Evolutionary conservation across 2,113 vertebrate genomes (phyloP), one percentile per base, ranked within the genome.

Genomic region (Embiotoca jacksoni): DNA sequence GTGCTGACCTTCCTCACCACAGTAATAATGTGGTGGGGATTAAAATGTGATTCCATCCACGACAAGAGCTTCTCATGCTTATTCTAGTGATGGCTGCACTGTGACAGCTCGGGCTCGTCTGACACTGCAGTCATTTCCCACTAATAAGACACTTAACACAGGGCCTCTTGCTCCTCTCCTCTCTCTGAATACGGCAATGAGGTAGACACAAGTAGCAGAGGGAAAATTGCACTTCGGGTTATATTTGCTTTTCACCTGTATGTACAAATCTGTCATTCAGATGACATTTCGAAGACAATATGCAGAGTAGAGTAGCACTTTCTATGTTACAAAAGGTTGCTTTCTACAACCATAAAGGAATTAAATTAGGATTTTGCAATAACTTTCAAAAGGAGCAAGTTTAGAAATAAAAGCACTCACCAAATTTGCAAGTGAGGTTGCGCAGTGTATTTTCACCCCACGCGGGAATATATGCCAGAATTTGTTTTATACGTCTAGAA

Each of bases 131-230:
- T 92, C 93, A 92, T 93, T 92, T 94, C 83, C 84, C 86, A 85
- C 85, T 95, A 95, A 95, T 95, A 94, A 94, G 92, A 95, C 93
- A 93, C 93, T 94, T 94, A 95, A 93, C 92, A 92, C 89, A 31
- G 80, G 80, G 77, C 69, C 91, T 88, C 90, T 85, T 55, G 83
- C 87, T 84, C 77, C 79, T 85, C 83, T 85, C 52, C 76, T 87
- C 85, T 80, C 83, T 83, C 77, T 74, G 81, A 85, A 88, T 83
- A 69, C 59, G 70, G 66, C 83, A 75, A 83, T 80, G 87, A 88
- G 87, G 71, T 60, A 88, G 82, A 91, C 83, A 91, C 74, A 87
- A 91, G 91, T 84, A 83, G 89, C 80, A 59, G 87, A 82, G 67
- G 77, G 88, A 73, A 90, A 90, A 91, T 90, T 90, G 79, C 88